A percentile compares a stretch with the other conserved stretches of the same genome.
These are phyloP conservation scores for Microhierax caerulescens DNA, from an alignment of 2,797 vertebrate species.

Conservation along the genomic window DNA sequence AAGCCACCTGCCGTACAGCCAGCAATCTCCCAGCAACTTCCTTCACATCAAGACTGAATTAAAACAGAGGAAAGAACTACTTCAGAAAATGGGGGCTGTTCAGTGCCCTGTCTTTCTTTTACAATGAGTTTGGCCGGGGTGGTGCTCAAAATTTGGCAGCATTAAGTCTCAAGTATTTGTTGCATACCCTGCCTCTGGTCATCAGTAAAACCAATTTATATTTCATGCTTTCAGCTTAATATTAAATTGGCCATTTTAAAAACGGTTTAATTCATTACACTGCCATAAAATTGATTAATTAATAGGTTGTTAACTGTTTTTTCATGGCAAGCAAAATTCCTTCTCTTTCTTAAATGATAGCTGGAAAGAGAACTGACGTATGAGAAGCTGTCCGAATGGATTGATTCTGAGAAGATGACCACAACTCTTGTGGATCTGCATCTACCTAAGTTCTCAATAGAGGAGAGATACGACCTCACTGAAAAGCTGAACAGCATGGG, in stretches of 20 bases:
- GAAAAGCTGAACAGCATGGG: neutral
- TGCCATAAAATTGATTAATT: neutral
- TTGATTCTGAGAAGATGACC: slow-evolving; percentile 4
- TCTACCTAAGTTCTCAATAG: slow-evolving; percentile 39
- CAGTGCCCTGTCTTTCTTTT: neutral
- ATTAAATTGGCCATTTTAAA: neutral
- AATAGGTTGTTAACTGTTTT: neutral
- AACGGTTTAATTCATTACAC: neutral
- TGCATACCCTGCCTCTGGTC: neutral
- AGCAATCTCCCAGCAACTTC: neutral
- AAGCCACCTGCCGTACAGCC: neutral
- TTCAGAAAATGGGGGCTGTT: neutral
- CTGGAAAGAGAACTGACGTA: slow-evolving; percentile 35
- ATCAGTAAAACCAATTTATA: neutral
- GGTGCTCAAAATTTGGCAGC: neutral
- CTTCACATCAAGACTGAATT: neutral
- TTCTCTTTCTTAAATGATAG: neutral
- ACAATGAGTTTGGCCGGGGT: neutral
- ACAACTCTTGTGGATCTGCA: slow-evolving; percentile 5
- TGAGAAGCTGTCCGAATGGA: slow-evolving; percentile 24
- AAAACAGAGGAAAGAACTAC: neutral
- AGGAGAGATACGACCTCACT: neutral
- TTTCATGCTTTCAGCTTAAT: neutral
- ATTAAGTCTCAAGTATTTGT: neutral
- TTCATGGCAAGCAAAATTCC: neutral